Evolutionary conservation across 2,888 invertebrate genomes (phyloP).

Genomic region (Nasonovia ribisnigri): DNA sequence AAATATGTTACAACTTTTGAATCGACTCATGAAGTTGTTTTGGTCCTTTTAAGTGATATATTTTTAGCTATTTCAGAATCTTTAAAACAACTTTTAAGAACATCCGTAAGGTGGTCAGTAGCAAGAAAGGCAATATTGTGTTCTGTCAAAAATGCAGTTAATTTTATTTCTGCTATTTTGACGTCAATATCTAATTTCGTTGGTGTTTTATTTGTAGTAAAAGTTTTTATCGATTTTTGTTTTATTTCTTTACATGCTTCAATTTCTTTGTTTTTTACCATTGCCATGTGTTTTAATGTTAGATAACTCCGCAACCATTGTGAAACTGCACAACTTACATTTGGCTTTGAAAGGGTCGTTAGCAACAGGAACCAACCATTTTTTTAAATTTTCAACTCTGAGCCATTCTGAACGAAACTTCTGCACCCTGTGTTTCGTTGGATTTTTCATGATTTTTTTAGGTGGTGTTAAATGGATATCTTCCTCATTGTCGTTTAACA

Average conservation of each 20-base stretch:
- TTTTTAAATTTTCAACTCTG: not conserved
- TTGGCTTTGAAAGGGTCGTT: not conserved
- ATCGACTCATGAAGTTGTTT: slow-evolving; percentile 63
- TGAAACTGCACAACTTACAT: slow-evolving; percentile 24
- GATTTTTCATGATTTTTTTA: not conserved
- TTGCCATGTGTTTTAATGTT: slow-evolving; percentile 34
- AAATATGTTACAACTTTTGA: slow-evolving; percentile 68
- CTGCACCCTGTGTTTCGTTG: not conserved
- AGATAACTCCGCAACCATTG: not conserved
- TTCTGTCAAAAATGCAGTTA: slow-evolving; percentile 66
- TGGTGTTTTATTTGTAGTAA: not conserved
- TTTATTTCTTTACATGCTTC: not conserved
- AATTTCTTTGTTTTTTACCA: not conserved
- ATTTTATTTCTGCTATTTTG: slow-evolving; percentile 67
- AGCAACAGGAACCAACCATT: slow-evolving; percentile 10
- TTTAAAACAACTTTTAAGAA: slow-evolving; percentile 66
- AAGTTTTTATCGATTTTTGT: slow-evolving; percentile 10
- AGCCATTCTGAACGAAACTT: not conserved
- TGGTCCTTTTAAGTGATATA: slow-evolving; percentile 66
- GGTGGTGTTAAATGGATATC: not conserved
- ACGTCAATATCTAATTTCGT: not conserved
- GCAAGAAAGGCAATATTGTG: slow-evolving; percentile 66
- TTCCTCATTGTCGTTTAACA: slow-evolving; percentile 1
- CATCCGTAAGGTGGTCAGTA: slow-evolving; percentile 66
- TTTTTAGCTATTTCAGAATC: slow-evolving; percentile 66